Evolutionary conservation across 2,888 invertebrate species (phyloP).

Genomic region (Steromphala cineraria): DNA sequence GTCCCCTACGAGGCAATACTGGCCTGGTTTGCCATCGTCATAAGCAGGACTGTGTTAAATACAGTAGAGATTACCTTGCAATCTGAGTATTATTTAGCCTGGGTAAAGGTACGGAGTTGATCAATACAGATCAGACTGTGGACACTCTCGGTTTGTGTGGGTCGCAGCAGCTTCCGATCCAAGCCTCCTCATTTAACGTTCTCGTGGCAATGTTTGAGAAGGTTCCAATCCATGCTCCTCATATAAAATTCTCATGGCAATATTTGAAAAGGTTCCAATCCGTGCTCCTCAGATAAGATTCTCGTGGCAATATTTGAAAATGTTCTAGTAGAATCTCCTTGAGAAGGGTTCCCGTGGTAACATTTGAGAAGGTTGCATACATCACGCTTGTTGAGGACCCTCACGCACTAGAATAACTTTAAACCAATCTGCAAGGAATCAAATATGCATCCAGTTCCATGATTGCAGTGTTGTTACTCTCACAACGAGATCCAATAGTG

Average conservation of each 20-base stretch:
- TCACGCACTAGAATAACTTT: background rate
- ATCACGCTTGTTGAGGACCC: background rate
- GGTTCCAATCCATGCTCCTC: background rate
- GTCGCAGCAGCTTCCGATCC: background rate
- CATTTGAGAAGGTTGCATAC: background rate
- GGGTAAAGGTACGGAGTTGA: background rate
- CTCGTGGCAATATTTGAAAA: background rate
- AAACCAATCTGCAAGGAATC: background rate
- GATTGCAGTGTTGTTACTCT: too few species aligned
- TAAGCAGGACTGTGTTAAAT: slow-evolving; percentile 2
- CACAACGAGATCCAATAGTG: too few species aligned
- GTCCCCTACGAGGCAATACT: background rate
- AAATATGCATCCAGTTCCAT: background rate
- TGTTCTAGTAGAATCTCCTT: background rate
- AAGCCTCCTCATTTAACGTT: background rate
- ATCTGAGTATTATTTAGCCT: background rate
- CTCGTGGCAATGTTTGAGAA: background rate
- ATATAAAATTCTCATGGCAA: background rate
- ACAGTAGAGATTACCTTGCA: slow-evolving; percentile 5
- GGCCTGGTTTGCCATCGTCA: background rate
- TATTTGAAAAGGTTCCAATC: background rate
- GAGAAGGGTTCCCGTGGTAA: background rate
- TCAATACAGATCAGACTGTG: slow-evolving; percentile 6
- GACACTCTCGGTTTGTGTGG: background rate
- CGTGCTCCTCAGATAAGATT: background rate